Percentiles rank a stretch among this genome's conserved stretches.
phyloP scores from a whole-genome alignment of 2,888 invertebrate species.

The Argyra leucocephala region DNA sequence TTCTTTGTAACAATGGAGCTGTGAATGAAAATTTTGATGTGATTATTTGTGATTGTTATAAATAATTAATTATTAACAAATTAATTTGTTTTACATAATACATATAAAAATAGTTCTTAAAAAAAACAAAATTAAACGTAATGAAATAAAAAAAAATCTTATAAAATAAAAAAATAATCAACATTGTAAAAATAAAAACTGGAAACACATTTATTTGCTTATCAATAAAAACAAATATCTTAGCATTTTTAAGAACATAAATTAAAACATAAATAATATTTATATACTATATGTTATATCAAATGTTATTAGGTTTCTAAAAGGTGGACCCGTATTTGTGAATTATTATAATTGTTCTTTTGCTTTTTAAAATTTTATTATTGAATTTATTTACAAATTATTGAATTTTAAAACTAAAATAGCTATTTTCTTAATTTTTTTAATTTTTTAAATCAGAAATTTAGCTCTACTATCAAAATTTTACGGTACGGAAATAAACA shows the following conservation, averaged over 20 bases:
- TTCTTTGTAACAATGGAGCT: constrained; percentile 41
- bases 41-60: constrained; percentile 43
- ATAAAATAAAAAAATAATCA: not conserved
- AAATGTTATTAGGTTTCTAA: too few relatives aligned
- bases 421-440: too few relatives aligned
- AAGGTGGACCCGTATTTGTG: too few relatives aligned
- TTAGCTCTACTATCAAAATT: too few relatives aligned
- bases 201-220: not conserved
- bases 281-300: too few relatives aligned
- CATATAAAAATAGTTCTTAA: constrained; percentile 22
- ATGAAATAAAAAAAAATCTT: not conserved
- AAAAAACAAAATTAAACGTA: constrained; percentile 14
- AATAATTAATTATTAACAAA: constrained; percentile 24
- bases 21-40: constrained; percentile 44
- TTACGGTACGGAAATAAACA: too few relatives aligned
- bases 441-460: too few relatives aligned
- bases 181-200: not conserved
- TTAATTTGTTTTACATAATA: constrained; percentile 23
- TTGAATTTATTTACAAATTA: too few relatives aligned
- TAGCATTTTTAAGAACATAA: not conserved
- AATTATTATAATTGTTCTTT: too few relatives aligned
- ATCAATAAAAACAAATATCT: not conserved
- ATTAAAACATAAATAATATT: too few relatives aligned
- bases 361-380: too few relatives aligned
- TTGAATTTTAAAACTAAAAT: too few relatives aligned